Evolutionary conservation across 2,113 vertebrate species (phyloP).

Genomic region (Marmota monax): DNA sequence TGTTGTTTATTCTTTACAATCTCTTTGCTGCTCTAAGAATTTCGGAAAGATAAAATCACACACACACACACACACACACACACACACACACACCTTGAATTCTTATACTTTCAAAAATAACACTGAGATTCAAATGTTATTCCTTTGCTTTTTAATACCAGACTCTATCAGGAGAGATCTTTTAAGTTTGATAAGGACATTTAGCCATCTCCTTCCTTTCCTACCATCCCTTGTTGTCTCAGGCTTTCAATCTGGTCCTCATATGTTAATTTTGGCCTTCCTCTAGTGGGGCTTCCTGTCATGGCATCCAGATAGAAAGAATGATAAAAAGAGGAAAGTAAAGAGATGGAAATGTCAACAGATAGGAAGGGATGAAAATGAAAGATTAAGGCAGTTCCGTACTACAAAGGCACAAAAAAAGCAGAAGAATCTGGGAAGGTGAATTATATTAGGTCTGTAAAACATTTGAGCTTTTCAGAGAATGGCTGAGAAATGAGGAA

Average conservation of each 20-base stretch:
- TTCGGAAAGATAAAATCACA: background rate
- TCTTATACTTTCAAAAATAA: constrained; percentile 36
- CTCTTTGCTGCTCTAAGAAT: background rate
- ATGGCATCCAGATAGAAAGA: constrained; percentile 69
- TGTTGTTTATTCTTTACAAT: background rate
- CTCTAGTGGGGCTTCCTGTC: constrained; percentile 56
- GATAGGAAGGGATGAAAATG: constrained; percentile 58
- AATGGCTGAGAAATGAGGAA: constrained; percentile 39
- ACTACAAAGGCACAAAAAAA: constrained; percentile 67
- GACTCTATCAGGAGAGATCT: background rate
- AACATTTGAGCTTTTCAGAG: constrained; percentile 59
- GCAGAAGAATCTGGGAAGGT: constrained; percentile 59
- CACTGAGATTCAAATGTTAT: background rate
- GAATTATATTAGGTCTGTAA: constrained; percentile 62
- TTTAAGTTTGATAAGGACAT: background rate
- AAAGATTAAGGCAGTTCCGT: constrained; percentile 56
- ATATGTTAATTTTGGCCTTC: constrained; percentile 71
- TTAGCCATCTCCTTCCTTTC: background rate
- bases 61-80: background rate
- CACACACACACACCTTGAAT: background rate
- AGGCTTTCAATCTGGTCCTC: constrained; percentile 66
- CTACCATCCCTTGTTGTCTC: background rate
- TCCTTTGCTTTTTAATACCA: background rate
- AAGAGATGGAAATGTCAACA: constrained; percentile 67
- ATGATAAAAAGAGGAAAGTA: constrained; percentile 65